phyloP scores from a whole-genome alignment of 2,113 vertebrate genomes.

The Cryptomyrus ogoouensis region DNA sequence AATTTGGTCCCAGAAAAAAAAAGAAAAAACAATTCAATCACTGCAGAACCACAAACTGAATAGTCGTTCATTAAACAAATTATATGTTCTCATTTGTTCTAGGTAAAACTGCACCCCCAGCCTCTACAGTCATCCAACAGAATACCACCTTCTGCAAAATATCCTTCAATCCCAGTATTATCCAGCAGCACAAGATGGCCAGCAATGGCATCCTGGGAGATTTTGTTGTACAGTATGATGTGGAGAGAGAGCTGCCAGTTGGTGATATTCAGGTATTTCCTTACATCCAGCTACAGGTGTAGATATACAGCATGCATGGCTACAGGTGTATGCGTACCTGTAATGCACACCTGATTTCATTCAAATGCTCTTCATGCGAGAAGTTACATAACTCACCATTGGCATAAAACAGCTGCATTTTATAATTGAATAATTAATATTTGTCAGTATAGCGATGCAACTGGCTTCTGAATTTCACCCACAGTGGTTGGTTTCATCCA shows the following conservation, averaged over 20 bases:
- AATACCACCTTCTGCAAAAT: conserved; percentile 78
- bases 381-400: neutral
- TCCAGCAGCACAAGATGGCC: conserved; percentile 79
- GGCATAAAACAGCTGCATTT: neutral
- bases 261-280: conserved; percentile 84
- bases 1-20: neutral
- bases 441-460: neutral
- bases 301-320: conserved; percentile 47
- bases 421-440: neutral
- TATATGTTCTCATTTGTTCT: conserved; percentile 17
- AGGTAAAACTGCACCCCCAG: conserved; percentile 68
- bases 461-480: neutral
- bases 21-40: neutral
- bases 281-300: neutral
- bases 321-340: neutral
- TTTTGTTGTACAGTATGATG: conserved; percentile 84
- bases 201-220: conserved; percentile 85
- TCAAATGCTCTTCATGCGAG: neutral
- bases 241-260: conserved; percentile 74
- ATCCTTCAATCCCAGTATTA: conserved; percentile 78
- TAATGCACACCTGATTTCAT: neutral
- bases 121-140: conserved; percentile 71
- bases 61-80: neutral
- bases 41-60: neutral
- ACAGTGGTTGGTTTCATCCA: neutral